These are phyloP conservation scores for Solea solea DNA, from an alignment of 2,113 vertebrate genomes.

Conservation along the genomic window DNA sequence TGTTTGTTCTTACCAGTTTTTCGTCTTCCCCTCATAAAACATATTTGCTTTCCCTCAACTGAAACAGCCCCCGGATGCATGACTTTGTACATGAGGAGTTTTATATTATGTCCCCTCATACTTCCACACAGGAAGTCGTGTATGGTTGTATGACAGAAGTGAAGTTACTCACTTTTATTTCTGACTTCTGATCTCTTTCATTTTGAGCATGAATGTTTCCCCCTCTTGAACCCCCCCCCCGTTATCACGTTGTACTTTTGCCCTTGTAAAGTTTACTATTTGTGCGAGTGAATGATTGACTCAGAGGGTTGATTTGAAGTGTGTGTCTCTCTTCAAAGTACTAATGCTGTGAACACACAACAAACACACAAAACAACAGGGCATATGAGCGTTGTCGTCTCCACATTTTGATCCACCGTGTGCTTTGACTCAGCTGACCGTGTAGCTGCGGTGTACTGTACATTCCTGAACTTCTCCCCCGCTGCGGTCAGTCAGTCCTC, in stretches of 20 bases:
- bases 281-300: slow-evolving; percentile 80
- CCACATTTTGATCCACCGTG: background rate
- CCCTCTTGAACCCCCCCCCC: background rate
- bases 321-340: background rate
- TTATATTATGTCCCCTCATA: too few relatives aligned
- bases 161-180: too few relatives aligned
- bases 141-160: too few relatives aligned
- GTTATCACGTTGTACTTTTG: slow-evolving; percentile 74
- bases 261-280: slow-evolving; percentile 66
- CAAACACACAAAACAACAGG: background rate
- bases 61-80: too few relatives aligned
- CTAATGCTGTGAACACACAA: background rate
- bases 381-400: background rate
- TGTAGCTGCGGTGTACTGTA: background rate
- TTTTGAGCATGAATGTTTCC: background rate
- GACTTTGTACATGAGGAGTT: too few relatives aligned
- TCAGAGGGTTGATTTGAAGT: slow-evolving; percentile 20
- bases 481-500: slow-evolving; percentile 11
- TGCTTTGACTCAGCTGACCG: slow-evolving; percentile 22
- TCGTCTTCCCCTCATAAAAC: too few relatives aligned
- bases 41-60: too few relatives aligned
- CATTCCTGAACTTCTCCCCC: slow-evolving; percentile 56
- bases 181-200: too few relatives aligned
- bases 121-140: too few relatives aligned
- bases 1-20: too few relatives aligned